phyloP scores from a whole-genome alignment of 2,888 invertebrate genomes.

The Arenicola marina region DNA sequence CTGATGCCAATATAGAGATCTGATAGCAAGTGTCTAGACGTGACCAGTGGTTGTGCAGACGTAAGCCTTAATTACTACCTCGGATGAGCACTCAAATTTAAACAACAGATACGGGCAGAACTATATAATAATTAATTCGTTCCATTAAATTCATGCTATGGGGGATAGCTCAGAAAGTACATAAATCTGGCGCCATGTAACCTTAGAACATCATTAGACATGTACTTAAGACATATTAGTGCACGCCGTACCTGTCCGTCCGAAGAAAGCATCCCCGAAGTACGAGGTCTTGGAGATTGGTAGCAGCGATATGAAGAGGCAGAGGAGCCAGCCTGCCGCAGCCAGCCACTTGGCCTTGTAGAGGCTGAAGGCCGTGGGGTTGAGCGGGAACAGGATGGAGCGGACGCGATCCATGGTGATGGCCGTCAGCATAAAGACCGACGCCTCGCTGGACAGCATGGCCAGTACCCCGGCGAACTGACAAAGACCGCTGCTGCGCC shows the following conservation, averaged over 20 bases:
- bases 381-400: constrained; percentile 59
- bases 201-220: too few relatives aligned
- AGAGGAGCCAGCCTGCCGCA: constrained; percentile 44
- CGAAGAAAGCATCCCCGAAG: constrained; percentile 48
- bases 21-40: too few relatives aligned
- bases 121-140: too few relatives aligned
- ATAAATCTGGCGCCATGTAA: too few relatives aligned
- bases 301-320: constrained; percentile 43
- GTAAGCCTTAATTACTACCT: too few relatives aligned
- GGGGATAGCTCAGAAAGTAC: too few relatives aligned
- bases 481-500: constrained; percentile 52
- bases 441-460: constrained; percentile 60
- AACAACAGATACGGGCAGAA: too few relatives aligned
- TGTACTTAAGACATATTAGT: too few relatives aligned
- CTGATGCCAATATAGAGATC: too few relatives aligned
- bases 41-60: too few relatives aligned
- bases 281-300: constrained; percentile 53
- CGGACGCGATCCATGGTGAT: constrained; percentile 61
- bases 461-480: constrained; percentile 56
- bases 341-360: constrained; percentile 48
- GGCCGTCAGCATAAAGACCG: constrained; percentile 61
- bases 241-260: constrained; percentile 33
- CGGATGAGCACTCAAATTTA: too few relatives aligned
- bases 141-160: too few relatives aligned
- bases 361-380: constrained; percentile 40